Evolutionary conservation across 2,797 vertebrate genomes (phyloP).

Genomic region (Phrynocephalus forsythii): DNA sequence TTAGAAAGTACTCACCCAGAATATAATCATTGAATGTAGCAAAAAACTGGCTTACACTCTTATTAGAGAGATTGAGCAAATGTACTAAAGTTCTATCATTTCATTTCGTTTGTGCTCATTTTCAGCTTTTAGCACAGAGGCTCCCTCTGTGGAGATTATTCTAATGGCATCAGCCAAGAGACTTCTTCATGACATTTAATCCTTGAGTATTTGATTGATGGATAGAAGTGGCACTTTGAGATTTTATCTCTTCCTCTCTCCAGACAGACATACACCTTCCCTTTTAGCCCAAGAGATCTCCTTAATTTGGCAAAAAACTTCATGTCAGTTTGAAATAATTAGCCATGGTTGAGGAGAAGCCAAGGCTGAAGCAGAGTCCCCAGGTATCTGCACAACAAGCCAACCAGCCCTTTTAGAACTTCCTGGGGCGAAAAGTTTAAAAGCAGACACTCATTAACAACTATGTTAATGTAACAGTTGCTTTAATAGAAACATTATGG

Average conservation of each 20-base stretch:
- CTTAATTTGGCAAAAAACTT: background rate
- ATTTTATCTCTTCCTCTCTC: background rate
- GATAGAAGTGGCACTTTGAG: background rate
- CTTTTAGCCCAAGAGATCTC: background rate
- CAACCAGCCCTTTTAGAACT: background rate
- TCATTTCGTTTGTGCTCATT: background rate
- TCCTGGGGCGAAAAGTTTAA: background rate
- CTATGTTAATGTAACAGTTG: background rate
- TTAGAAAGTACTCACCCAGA: background rate
- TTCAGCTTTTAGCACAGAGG: background rate
- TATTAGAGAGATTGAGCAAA: background rate
- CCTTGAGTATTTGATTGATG: background rate
- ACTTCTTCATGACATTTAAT: background rate
- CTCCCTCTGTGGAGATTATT: background rate
- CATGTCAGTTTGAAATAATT: conserved; percentile 3
- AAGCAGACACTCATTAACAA: background rate
- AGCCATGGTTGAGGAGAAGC: background rate
- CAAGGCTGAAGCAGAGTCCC: background rate
- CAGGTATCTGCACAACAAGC: background rate
- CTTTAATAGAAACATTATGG: background rate
- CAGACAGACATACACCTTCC: background rate
- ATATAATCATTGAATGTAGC: background rate
- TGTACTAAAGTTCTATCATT: background rate
- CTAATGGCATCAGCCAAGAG: background rate
- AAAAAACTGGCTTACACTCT: background rate